Conservation (phyloP, 2,113 vertebrate genomes). For the Dendropsophus ebraccatus region DNA sequence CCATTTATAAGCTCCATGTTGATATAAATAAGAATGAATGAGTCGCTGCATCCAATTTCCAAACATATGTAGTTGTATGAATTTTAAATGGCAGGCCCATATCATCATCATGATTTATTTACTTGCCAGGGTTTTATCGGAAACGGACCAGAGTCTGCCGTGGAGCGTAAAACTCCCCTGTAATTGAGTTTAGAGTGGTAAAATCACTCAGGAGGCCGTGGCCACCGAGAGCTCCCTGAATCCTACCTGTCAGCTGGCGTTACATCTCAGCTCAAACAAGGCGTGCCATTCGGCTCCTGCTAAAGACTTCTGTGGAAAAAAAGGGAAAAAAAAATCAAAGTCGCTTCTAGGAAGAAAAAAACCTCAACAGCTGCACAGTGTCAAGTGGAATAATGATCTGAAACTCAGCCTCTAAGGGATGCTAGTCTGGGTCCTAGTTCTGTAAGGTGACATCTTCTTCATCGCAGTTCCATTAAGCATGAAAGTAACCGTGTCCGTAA, state of each 20-base stretch:
- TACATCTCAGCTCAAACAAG: constrained; percentile 85
- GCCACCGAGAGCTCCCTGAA: constrained; percentile 90
- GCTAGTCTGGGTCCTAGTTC: constrained; percentile 64
- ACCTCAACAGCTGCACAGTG: constrained; percentile 79
- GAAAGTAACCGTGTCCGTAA: constrained; percentile 66
- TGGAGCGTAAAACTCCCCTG: constrained; percentile 77
- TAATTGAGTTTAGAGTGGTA: constrained; percentile 84
- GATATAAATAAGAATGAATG: constrained; percentile 90
- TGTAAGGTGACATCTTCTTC: constrained; percentile 70
- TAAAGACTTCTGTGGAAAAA: constrained; percentile 73
- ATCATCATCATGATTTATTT: constrained; percentile 81
- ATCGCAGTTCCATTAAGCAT: constrained; percentile 62
- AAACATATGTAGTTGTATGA: constrained; percentile 81
- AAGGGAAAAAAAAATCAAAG: constrained; percentile 62
- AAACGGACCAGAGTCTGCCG: constrained; percentile 73
- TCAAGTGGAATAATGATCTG: constrained; percentile 81
- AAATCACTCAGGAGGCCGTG: constrained; percentile 79
- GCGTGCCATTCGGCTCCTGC: constrained; percentile 69
- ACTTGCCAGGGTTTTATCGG: constrained; percentile 78
- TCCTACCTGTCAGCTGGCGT: constrained; percentile 94
- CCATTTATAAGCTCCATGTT: constrained; percentile 82
- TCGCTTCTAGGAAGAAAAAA: constrained; percentile 63
- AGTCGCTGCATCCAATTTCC: constrained; percentile 81
- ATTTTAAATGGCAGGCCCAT: constrained; percentile 80
- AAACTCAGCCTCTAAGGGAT: constrained; percentile 72